A percentile compares a stretch with the other conserved stretches of the same genome.
phyloP scores from a whole-genome alignment of 2,113 vertebrate genomes.

The Limanda limanda region DNA sequence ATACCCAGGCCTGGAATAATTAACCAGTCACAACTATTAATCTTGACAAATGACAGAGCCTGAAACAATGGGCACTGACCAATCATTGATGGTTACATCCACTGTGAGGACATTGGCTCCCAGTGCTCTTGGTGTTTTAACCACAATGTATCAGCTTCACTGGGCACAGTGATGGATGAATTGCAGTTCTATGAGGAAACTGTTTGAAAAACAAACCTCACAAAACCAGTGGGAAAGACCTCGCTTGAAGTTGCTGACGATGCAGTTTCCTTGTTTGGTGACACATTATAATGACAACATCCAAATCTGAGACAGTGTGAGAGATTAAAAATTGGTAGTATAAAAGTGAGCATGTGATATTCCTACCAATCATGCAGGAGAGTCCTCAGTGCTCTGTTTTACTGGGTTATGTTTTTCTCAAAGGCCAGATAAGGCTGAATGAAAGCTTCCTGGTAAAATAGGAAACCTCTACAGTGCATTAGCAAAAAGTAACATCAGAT shows the following conservation, averaged over 20 bases:
- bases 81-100: conserved; percentile 73
- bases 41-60: conserved; percentile 74
- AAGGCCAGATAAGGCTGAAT: not conserved
- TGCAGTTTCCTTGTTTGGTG: conserved; percentile 41
- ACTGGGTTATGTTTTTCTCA: no score
- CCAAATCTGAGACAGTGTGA: not conserved
- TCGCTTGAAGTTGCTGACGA: conserved; percentile 23
- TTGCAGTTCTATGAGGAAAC: conserved; percentile 18
- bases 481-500: not conserved
- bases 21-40: conserved; percentile 81
- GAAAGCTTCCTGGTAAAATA: not conserved
- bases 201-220: conserved; percentile 38
- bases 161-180: conserved; percentile 56
- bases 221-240: conserved; percentile 11
- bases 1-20: conserved; percentile 75
- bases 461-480: not conserved
- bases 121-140: conserved; percentile 61
- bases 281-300: not conserved
- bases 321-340: not conserved
- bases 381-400: no score
- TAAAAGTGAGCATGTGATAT: not conserved
- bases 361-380: not conserved
- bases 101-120: conserved; percentile 45
- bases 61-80: conserved; percentile 68
- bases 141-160: conserved; percentile 58